Conservation (phyloP, 1,140 invertebrate genomes). For the Temnothorax longispinosus region DNA sequence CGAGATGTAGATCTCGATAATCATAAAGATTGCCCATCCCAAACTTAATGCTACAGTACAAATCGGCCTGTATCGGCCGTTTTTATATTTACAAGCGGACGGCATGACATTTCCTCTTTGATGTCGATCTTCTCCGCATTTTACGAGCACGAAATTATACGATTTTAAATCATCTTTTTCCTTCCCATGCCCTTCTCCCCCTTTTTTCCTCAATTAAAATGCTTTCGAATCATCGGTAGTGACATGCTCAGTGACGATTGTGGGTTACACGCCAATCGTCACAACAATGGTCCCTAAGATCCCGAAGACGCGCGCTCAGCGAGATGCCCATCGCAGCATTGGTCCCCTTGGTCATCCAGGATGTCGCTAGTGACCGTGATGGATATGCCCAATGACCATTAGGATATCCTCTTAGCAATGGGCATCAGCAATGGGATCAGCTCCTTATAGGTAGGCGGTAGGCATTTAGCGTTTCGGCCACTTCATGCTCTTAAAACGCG, state of each 20-base stretch:
- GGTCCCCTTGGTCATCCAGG: slow-evolving; percentile 53
- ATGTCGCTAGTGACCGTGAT: slow-evolving; percentile 40
- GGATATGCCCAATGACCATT: slow-evolving; percentile 43
- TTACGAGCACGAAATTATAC: slow-evolving; percentile 30
- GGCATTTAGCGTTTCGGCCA: background rate
- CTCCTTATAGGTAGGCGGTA: background rate
- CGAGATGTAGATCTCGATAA: background rate
- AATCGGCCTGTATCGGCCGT: slow-evolving; percentile 12
- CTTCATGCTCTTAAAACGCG: slow-evolving; percentile 46
- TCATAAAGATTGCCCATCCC: slow-evolving; percentile 33
- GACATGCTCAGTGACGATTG: background rate
- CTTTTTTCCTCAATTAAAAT: background rate
- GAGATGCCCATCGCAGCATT: slow-evolving; percentile 39
- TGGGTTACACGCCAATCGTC: slow-evolving; percentile 9
- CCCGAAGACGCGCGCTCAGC: slow-evolving; percentile 9
- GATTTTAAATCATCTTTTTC: background rate
- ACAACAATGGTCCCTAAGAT: slow-evolving; percentile 22
- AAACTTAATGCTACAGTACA: slow-evolving; percentile 49
- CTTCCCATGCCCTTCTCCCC: no score
- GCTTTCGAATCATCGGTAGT: background rate
- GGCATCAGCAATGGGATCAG: background rate
- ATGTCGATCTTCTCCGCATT: slow-evolving; percentile 39
- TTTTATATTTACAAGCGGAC: slow-evolving; percentile 53
- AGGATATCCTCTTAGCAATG: slow-evolving; percentile 21
- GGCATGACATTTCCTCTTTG: slow-evolving; percentile 46